phyloP scores from a whole-genome alignment of 2,113 vertebrate genomes.

The Thymallus thymallus region DNA sequence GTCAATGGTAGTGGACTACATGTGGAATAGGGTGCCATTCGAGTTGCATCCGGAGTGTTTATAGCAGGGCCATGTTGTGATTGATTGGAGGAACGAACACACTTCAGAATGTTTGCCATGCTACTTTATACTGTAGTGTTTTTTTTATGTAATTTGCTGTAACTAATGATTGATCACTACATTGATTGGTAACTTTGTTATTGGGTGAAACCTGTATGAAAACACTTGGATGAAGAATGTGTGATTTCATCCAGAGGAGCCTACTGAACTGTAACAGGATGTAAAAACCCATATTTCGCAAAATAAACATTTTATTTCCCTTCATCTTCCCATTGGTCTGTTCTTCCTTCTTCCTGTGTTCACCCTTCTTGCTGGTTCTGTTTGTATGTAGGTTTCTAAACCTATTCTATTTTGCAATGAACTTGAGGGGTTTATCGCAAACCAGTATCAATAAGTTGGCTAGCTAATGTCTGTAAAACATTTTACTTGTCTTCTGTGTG shows the following conservation, averaged over 20 bases:
- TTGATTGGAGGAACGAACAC: conserved; percentile 28
- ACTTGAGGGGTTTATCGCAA: too few species aligned
- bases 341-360: too few species aligned
- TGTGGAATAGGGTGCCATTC: neutral
- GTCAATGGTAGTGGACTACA: conserved; percentile 5
- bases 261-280: conserved; percentile 62
- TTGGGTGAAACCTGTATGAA: conserved; percentile 42
- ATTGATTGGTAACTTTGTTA: conserved; percentile 60
- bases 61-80: conserved; percentile 28
- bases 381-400: too few species aligned
- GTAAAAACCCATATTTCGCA: conserved; percentile 44
- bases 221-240: conserved; percentile 43
- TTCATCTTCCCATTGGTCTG: neutral
- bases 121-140: conserved; percentile 43
- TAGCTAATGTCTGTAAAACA: too few species aligned
- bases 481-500: conserved; percentile 19
- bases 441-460: too few species aligned
- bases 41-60: conserved; percentile 7
- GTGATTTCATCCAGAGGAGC: conserved; percentile 48
- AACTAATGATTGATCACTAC: conserved; percentile 50
- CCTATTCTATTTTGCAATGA: too few species aligned
- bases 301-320: conserved; percentile 75
- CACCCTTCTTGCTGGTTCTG: too few species aligned
- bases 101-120: conserved; percentile 29
- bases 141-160: conserved; percentile 38